Evolutionary conservation across 2,888 invertebrate genomes (phyloP).

Genomic region (Matsumyia berberina): DNA sequence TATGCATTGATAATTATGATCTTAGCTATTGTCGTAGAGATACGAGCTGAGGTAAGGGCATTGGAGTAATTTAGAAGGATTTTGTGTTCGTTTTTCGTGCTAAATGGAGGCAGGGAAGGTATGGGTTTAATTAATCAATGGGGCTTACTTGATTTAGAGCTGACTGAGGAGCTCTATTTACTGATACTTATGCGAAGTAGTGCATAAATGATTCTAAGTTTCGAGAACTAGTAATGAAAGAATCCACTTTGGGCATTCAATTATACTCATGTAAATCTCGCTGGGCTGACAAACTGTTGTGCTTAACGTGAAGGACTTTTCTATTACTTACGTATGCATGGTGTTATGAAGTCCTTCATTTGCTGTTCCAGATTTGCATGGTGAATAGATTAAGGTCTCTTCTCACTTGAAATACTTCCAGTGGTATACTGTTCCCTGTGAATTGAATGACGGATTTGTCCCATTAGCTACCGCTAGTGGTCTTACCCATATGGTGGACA

Average conservation of each 20-base stretch:
- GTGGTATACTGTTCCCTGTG: too few relatives aligned
- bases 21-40: constrained; percentile 1
- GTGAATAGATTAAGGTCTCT: too few relatives aligned
- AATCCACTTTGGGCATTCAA: too few relatives aligned
- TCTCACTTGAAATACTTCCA: too few relatives aligned
- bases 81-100: constrained; percentile 16
- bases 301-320: background rate
- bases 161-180: background rate
- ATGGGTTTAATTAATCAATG: constrained; percentile 3
- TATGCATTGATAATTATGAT: constrained; percentile 39
- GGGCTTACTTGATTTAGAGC: constrained; percentile 9
- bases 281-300: background rate
- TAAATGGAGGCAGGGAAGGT: constrained; percentile 12
- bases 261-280: background rate
- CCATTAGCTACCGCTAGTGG: too few relatives aligned
- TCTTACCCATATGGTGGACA: too few relatives aligned
- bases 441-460: too few relatives aligned
- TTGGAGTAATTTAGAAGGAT: constrained; percentile 35
- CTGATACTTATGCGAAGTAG: background rate
- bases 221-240: too few relatives aligned
- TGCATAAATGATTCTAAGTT: background rate
- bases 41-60: background rate
- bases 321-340: too few relatives aligned
- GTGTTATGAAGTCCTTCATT: too few relatives aligned
- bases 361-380: too few relatives aligned